phyloP scores from a whole-genome alignment of 2,888 invertebrate genomes.

The Furcula furcula region DNA sequence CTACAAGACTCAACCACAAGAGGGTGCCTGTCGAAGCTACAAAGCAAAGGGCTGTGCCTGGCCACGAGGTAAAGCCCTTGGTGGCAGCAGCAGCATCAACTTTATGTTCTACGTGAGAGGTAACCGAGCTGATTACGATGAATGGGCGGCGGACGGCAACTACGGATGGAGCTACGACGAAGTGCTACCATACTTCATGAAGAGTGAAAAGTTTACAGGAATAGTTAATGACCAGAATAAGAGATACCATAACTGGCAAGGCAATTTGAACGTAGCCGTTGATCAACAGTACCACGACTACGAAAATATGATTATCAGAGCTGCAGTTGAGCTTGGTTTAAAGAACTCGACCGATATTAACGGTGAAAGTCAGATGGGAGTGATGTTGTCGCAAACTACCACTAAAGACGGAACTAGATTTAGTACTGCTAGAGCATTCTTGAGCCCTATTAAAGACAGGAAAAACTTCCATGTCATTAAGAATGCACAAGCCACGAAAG shows the following conservation, averaged over 20 bases:
- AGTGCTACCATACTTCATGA: conserved; percentile 85
- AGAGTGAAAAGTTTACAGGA: conserved; percentile 60
- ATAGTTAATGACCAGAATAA: conserved; percentile 76
- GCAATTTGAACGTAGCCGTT: conserved; percentile 82
- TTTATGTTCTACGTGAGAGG: conserved; percentile 84
- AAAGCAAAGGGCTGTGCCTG: conserved; percentile 64
- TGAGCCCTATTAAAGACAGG: conserved; percentile 81
- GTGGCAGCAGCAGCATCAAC: conserved; percentile 83
- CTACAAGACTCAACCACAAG: conserved; percentile 70
- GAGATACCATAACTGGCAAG: conserved; percentile 68
- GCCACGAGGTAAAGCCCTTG: conserved; percentile 85
- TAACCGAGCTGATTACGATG: conserved; percentile 74
- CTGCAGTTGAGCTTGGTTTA: conserved; percentile 84
- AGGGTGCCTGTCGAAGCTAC: conserved; percentile 59
- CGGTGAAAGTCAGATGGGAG: conserved; percentile 85
- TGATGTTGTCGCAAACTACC: conserved; percentile 85
- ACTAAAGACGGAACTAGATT: conserved; percentile 86
- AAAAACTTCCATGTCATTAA: conserved; percentile 84
- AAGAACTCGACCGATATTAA: conserved; percentile 82
- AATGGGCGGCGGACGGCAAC: conserved; percentile 79
- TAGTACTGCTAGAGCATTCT: conserved; percentile 88
- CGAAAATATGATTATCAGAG: conserved; percentile 80
- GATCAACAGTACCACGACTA: conserved; percentile 76
- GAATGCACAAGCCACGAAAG: conserved; percentile 80
- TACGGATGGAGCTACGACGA: conserved; percentile 86